Percentiles rank a stretch among this genome's conserved stretches.
These are phyloP conservation scores for Siphonodentalium dalli DNA, from an alignment of 2,888 invertebrate species.

Conservation along the genomic window DNA sequence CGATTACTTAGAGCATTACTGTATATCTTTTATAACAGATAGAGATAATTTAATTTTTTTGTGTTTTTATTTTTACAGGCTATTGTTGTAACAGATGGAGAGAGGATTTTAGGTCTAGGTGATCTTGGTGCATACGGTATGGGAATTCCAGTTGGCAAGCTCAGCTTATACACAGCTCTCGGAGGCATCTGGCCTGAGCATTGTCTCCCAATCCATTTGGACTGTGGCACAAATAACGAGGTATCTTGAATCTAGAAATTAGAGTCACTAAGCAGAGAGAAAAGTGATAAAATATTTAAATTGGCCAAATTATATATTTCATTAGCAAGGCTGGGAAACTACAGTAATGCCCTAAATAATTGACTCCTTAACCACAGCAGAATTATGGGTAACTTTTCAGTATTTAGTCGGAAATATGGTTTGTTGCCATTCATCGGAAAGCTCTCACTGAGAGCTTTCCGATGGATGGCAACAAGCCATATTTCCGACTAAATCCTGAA, in stretches of 20 bases:
- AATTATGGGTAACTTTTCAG: no score
- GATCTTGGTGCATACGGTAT: constrained; percentile 97
- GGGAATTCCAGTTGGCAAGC: constrained; percentile 98
- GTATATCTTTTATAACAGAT: not conserved
- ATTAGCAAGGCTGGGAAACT: no score
- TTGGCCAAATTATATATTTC: no score
- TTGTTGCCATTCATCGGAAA: no score
- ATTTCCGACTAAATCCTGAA: no score
- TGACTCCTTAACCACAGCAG: no score
- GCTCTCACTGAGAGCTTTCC: no score
- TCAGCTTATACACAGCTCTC: constrained; percentile 94
- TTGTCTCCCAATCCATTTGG: constrained; percentile 91
- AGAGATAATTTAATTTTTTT: no score
- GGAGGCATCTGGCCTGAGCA: constrained; percentile 96
- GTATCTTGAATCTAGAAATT: constrained; percentile 63
- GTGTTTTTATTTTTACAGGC: constrained; percentile 51
- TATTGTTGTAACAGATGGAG: constrained; percentile 94
- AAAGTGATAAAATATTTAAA: not conserved
- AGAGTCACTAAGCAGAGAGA: not conserved
- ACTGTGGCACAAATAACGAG: constrained; percentile 92
- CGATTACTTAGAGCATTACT: no score
- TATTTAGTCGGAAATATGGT: no score
- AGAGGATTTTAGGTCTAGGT: constrained; percentile 95
- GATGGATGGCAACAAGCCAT: no score
- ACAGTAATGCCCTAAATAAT: no score